These are phyloP conservation scores for Bombus difficillimus DNA, from an alignment of 1,140 invertebrate species.

Conservation along the genomic window DNA sequence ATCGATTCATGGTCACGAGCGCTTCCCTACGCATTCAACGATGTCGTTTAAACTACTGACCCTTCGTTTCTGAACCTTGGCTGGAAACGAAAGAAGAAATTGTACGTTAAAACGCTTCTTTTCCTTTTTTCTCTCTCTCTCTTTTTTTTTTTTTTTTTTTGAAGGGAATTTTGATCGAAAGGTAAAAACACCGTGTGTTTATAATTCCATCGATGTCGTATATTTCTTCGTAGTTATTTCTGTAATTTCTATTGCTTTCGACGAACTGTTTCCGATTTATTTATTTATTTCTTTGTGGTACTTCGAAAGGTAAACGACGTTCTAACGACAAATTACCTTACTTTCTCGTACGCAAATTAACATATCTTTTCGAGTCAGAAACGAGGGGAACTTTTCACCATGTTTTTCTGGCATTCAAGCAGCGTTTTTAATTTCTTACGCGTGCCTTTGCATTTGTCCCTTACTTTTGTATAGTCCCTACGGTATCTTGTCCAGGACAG, in stretches of 20 bases:
- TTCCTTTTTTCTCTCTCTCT: background rate
- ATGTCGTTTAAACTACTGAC: slow-evolving; percentile 5
- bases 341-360: background rate
- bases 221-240: background rate
- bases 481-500: background rate
- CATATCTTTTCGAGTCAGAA: background rate
- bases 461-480: background rate
- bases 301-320: background rate
- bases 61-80: slow-evolving; percentile 21
- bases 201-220: no score
- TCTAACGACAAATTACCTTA: background rate
- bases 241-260: background rate
- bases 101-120: background rate
- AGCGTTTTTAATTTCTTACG: background rate
- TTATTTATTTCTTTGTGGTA: background rate
- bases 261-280: background rate
- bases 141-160: no score
- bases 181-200: no score
- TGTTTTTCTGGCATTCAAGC: background rate
- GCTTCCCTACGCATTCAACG: background rate
- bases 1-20: background rate
- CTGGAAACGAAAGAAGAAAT: background rate
- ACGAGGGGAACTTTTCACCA: background rate
- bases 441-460: background rate
- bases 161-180: no score